phyloP scores from a whole-genome alignment of 2,113 vertebrate species.

The Ceratotherium simum region DNA sequence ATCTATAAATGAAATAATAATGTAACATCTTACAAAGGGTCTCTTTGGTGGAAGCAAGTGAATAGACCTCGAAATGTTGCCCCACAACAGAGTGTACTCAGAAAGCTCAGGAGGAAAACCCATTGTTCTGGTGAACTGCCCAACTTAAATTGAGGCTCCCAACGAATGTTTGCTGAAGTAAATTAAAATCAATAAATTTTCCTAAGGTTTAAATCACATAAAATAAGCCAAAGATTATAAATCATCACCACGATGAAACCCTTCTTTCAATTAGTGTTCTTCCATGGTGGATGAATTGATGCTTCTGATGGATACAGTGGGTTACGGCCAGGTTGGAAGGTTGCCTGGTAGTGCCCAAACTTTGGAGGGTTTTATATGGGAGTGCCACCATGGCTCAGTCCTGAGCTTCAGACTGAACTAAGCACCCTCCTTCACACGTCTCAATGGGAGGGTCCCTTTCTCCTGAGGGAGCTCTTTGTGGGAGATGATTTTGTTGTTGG shows the following conservation, averaged over 20 bases:
- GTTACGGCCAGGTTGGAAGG: neutral
- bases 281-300: neutral
- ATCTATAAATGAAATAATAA: conserved; percentile 53
- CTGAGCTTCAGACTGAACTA: neutral
- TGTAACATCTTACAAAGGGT: neutral
- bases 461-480: neutral
- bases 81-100: neutral
- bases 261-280: conserved; percentile 36
- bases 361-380: neutral
- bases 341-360: neutral
- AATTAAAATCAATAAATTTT: conserved; percentile 68
- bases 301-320: neutral
- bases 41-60: neutral
- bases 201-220: conserved; percentile 60
- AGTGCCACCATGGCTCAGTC: too few species aligned
- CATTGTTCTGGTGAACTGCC: conserved; percentile 33
- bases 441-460: neutral
- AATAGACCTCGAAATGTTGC: neutral
- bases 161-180: conserved; percentile 56
- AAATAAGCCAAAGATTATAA: conserved; percentile 59
- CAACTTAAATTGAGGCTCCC: conserved; percentile 1
- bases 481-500: neutral
- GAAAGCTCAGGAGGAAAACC: neutral
- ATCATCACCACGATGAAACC: conserved; percentile 24
- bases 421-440: neutral